Evolutionary conservation across 2,888 invertebrate species (phyloP), one percentile per base, ranked within the genome.

Genomic region (Chalcis sispes): DNA sequence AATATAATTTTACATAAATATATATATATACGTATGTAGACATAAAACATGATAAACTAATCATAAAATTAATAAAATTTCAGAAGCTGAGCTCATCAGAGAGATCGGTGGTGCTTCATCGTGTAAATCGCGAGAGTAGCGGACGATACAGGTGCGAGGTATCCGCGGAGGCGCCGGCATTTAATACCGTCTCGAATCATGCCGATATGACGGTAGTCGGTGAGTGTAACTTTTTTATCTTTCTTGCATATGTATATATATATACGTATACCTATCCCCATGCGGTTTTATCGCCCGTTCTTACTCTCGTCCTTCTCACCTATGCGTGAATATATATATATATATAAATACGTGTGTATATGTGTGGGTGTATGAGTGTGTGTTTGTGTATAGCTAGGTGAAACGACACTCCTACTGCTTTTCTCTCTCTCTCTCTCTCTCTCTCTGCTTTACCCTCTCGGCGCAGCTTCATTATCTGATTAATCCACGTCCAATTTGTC

Each of bases 61-160:
- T 52, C 50, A 20, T 20, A 5, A 50, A 50, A n/a, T 7, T 7
- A n/a, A 8, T 29, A n/a, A n/a, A 18, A n/a, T 75, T 7, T 83
- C 90, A 93, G 93, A 88, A 91, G 82, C 91, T 91, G 84, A 92
- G 93, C 86, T 93, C 93, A 27, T 92, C 92, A 77, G 92, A 93
- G 83, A 91, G 90, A 80, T 90, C 91, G 79, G 93, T 94, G 72
- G 91, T 92, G 78, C 88, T 94, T 82, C 91, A 91, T 83, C 90
- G 91, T 80, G 93, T 94, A 82, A 92, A 93, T 85, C 90, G 93
- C 75, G 89, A 91, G 80, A 91, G 93, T 79, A 90, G 92, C 56
- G 94, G 94, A 65, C 89, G 91, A 77, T 93, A 93, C 89, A 90
- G 93, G 79, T 93, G 93, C 86, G 93, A 93, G 86, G 93, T 93